These are phyloP conservation scores for Marcusenius ussheri DNA, from an alignment of 2,113 vertebrate genomes.

Conservation along the genomic window DNA sequence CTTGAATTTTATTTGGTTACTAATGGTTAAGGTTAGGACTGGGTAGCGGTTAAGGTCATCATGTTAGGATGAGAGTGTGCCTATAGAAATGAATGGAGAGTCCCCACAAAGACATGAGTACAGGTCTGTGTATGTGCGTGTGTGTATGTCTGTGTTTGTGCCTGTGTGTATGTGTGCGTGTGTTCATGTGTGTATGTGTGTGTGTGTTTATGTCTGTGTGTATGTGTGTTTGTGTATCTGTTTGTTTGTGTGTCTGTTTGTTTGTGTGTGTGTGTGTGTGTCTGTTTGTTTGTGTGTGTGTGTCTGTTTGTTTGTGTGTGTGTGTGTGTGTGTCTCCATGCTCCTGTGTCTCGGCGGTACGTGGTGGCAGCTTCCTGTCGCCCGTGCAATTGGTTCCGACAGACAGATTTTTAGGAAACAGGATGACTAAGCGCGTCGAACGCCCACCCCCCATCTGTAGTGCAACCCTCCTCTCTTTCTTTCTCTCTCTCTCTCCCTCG, in stretches of 20 bases:
- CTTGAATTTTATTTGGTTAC: too few relatives aligned
- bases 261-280: neutral
- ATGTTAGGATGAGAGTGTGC: too few relatives aligned
- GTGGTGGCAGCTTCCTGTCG: neutral
- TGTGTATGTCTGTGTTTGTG: neutral
- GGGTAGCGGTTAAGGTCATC: too few relatives aligned
- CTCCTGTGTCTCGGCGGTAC: neutral
- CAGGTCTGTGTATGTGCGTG: neutral
- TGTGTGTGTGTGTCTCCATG: neutral
- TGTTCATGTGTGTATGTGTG: neutral
- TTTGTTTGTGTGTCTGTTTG: neutral
- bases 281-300: neutral
- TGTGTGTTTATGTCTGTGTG: neutral
- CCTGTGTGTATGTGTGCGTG: neutral
- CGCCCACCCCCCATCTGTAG: slow-evolving; percentile 26
- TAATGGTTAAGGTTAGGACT: too few relatives aligned
- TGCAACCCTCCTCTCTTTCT: neutral
- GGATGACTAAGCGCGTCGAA: slow-evolving; percentile 18
- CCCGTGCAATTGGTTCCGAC: neutral
- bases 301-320: neutral
- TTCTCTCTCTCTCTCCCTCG: neutral
- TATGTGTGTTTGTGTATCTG: neutral
- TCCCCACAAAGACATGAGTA: too few relatives aligned
- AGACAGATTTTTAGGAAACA: slow-evolving; percentile 24
- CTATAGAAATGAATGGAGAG: too few relatives aligned